These are phyloP conservation scores for Phyllopteryx taeniolatus DNA, from an alignment of 2,113 vertebrate genomes.

Conservation along the genomic window DNA sequence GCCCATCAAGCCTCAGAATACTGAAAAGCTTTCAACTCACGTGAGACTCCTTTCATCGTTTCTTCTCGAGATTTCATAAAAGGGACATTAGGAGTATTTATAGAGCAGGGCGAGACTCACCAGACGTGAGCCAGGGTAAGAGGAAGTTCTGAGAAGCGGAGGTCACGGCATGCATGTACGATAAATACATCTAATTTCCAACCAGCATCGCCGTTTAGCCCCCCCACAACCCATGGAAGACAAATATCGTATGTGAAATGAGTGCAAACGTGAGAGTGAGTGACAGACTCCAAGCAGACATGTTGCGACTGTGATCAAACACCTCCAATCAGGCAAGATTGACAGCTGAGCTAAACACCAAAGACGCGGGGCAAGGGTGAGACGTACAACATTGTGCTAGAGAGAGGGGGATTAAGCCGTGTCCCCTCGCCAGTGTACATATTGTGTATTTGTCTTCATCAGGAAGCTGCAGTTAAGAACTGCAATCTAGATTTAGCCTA, in stretches of 20 bases:
- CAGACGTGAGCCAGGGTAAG: slow-evolving; percentile 23
- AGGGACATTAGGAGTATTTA: slow-evolving; percentile 24
- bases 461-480: slow-evolving; percentile 82
- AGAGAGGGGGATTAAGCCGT: slow-evolving; percentile 55
- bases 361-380: slow-evolving; percentile 4
- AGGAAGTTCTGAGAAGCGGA: not conserved
- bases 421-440: slow-evolving; percentile 48
- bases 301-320: slow-evolving; percentile 59
- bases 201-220: slow-evolving; percentile 11
- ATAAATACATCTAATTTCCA: slow-evolving; percentile 40
- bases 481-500: slow-evolving; percentile 79
- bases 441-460: slow-evolving; percentile 72
- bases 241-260: slow-evolving; percentile 38
- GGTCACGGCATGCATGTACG: slow-evolving; percentile 20
- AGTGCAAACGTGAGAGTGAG: slow-evolving; percentile 46
- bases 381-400: slow-evolving; percentile 19
- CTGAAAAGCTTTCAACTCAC: slow-evolving; percentile 42
- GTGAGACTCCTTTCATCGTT: slow-evolving; percentile 1
- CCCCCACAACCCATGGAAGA: not conserved
- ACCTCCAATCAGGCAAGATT: slow-evolving; percentile 54
- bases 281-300: slow-evolving; percentile 34
- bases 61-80: slow-evolving; percentile 34
- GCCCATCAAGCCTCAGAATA: slow-evolving; percentile 51
- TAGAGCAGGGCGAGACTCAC: slow-evolving; percentile 21
- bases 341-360: slow-evolving; percentile 26